Evolutionary conservation across 2,888 invertebrate genomes (phyloP).

Genomic region (Drosophila parthenogenetica): DNA sequence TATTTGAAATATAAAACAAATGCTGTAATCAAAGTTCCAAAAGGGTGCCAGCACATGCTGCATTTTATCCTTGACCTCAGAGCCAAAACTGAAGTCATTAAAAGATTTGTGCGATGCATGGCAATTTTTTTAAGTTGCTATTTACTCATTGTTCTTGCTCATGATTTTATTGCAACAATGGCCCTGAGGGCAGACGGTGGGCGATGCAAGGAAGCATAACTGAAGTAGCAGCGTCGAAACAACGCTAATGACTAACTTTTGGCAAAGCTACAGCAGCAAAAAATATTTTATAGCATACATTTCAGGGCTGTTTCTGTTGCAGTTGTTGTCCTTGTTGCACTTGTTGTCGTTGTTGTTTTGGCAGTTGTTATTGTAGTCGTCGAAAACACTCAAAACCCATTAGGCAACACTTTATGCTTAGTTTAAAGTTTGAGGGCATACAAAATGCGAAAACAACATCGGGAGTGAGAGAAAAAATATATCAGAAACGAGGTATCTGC

Average conservation of each 20-base stretch:
- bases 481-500: conserved; percentile 48
- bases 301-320: conserved; percentile 56
- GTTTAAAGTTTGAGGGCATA: conserved; percentile 76
- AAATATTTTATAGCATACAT: conserved; percentile 67
- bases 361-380: conserved; percentile 64
- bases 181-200: conserved; percentile 17
- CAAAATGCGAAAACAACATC: conserved; percentile 39
- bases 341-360: conserved; percentile 26
- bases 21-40: conserved; percentile 22
- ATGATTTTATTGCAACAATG: conserved; percentile 29
- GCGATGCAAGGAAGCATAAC: conserved; percentile 4
- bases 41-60: conserved; percentile 42
- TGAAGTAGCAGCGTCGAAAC: conserved; percentile 50
- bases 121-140: conserved; percentile 76
- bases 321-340: conserved; percentile 25
- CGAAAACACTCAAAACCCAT: conserved; percentile 83
- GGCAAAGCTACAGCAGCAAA: conserved; percentile 41
- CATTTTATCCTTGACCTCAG: conserved; percentile 72
- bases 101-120: conserved; percentile 63
- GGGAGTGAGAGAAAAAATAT: conserved; percentile 22
- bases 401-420: conserved; percentile 83
- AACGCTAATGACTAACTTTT: conserved; percentile 78
- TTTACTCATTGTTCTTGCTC: conserved; percentile 52
- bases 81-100: conserved; percentile 62
- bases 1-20: conserved; percentile 63